Percentiles rank a stretch among this genome's conserved stretches.
Conservation (phyloP, 2,113 vertebrate species). For the Gymnorhina tibicen region DNA sequence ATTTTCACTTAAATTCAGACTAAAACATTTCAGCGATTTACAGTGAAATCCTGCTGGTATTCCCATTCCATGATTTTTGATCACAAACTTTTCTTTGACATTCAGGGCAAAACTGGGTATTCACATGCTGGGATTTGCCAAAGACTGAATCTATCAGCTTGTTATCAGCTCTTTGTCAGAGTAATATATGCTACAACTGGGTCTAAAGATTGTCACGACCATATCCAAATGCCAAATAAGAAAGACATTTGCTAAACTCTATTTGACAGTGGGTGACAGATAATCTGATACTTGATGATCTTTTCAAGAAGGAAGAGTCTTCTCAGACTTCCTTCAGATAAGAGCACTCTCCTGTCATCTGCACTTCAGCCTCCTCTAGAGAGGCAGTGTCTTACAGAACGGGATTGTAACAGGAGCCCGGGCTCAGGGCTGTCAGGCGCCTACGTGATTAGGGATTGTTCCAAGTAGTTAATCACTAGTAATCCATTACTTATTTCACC, state of each 20-base stretch:
- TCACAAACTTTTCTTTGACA: not conserved
- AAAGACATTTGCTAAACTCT: not conserved
- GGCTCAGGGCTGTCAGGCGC: not conserved
- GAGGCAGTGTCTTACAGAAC: not conserved
- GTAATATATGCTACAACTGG: not conserved
- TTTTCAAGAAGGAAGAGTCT: conserved; percentile 36
- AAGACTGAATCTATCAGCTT: not conserved
- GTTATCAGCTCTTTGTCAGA: not conserved
- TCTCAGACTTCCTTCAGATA: not conserved
- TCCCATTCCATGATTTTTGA: not conserved
- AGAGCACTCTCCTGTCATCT: not conserved
- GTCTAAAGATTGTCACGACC: not conserved
- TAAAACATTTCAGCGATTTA: not conserved
- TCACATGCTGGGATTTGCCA: not conserved
- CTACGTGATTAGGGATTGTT: not conserved
- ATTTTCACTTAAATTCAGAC: not conserved
- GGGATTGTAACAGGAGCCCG: not conserved
- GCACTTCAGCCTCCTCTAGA: not conserved
- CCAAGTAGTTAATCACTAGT: not conserved
- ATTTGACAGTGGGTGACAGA: not conserved
- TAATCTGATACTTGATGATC: conserved; percentile 12
- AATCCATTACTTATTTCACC: not conserved
- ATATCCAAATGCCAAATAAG: not conserved
- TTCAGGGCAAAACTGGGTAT: not conserved
- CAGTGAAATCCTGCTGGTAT: not conserved